Conservation (phyloP, 2,888 invertebrate genomes). For the Dilophus febrilis region DNA sequence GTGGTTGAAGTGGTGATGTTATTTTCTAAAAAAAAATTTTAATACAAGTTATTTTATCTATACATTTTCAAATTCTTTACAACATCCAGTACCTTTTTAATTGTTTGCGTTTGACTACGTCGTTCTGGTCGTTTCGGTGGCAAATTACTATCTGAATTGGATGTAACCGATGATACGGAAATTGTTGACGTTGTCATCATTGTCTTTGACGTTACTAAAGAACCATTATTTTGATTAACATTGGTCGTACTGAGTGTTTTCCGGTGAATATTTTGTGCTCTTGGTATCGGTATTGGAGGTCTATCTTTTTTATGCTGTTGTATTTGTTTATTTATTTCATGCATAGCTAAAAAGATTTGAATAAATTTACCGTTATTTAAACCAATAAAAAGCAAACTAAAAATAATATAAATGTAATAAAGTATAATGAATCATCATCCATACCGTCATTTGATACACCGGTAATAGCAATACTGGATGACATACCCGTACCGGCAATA, state of each 20-base stretch:
- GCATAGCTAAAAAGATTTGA: too few relatives aligned
- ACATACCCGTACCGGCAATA: slow-evolving; percentile 71
- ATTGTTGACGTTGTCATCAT: background rate
- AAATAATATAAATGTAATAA: background rate
- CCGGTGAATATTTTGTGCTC: too few relatives aligned
- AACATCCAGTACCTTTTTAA: too few relatives aligned
- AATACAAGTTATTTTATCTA: too few relatives aligned
- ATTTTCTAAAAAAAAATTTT: too few relatives aligned
- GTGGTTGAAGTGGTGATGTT: too few relatives aligned
- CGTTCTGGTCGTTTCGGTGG: too few relatives aligned
- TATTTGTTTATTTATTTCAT: background rate
- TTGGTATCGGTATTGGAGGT: slow-evolving; percentile 1
- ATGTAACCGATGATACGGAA: background rate
- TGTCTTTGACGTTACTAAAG: too few relatives aligned
- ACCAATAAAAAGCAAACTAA: background rate
- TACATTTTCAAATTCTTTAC: too few relatives aligned
- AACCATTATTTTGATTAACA: background rate
- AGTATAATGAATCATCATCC: background rate
- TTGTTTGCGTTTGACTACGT: too few relatives aligned
- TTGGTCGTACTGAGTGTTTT: background rate
- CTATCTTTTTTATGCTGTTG: slow-evolving; percentile 5
- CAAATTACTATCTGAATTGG: background rate
- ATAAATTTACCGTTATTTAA: too few relatives aligned
- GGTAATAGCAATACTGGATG: slow-evolving; percentile 25
- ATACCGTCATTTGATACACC: slow-evolving; percentile 1